Evolutionary conservation across 2,888 invertebrate species (phyloP).

Genomic region (Nymphalis c-album): DNA sequence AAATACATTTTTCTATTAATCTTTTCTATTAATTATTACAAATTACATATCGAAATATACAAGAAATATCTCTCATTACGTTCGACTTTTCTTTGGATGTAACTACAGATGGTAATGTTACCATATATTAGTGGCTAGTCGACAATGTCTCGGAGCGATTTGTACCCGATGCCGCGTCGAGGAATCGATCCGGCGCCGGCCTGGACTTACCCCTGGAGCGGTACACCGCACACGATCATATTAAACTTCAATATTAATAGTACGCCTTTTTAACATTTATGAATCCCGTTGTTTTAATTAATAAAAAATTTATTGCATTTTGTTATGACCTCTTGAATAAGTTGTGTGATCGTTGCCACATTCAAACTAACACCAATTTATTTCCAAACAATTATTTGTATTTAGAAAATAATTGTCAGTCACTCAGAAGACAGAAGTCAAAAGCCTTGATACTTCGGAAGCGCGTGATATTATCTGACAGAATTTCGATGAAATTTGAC

Average conservation of each 20-base stretch:
- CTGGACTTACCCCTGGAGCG: background rate
- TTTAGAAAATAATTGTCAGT: too few species aligned
- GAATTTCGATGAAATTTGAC: too few species aligned
- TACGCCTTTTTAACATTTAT: background rate
- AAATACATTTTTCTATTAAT: background rate
- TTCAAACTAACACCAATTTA: too few species aligned
- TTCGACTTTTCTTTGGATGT: background rate
- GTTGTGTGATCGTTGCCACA: too few species aligned
- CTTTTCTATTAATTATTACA: too few species aligned
- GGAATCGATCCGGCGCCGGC: conserved; percentile 16
- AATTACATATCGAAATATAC: too few species aligned
- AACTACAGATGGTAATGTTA: background rate
- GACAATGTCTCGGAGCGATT: background rate
- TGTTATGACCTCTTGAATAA: too few species aligned
- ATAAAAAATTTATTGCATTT: background rate
- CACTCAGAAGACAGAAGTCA: too few species aligned
- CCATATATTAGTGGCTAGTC: conserved; percentile 10
- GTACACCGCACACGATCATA: background rate
- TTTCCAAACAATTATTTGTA: too few species aligned
- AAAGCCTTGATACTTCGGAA: too few species aligned
- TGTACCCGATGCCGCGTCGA: background rate
- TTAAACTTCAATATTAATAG: conserved; percentile 4
- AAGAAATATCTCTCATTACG: background rate
- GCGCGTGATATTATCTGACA: too few species aligned
- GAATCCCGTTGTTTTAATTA: background rate